phyloP scores from a whole-genome alignment of 1,140 invertebrate species.

The Calephelis virginiensis region DNA sequence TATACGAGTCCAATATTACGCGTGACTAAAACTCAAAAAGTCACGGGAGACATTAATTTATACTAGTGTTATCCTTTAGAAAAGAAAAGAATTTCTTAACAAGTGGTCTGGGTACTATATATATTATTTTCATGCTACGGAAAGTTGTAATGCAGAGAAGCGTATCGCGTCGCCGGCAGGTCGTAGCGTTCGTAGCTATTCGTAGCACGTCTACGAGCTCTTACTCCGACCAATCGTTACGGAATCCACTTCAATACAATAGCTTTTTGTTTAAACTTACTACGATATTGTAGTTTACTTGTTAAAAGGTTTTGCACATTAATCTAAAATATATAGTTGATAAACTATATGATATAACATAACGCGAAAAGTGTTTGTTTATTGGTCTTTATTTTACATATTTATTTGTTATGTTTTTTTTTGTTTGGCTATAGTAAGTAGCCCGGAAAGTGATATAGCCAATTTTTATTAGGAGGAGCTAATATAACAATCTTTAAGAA shows the following conservation, averaged over 20 bases:
- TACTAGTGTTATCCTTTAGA: no score
- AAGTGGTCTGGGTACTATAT: background rate
- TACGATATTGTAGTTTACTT: background rate
- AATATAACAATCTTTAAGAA: no score
- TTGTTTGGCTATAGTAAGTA: no score
- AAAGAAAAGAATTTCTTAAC: conserved; percentile 8
- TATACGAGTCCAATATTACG: no score
- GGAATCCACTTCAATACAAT: conserved; percentile 19
- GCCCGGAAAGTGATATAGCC: no score
- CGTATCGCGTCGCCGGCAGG: conserved; percentile 2
- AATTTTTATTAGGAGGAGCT: no score
- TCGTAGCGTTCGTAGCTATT: conserved; percentile 46
- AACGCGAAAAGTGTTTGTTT: no score
- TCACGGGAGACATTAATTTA: background rate
- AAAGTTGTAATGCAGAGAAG: conserved; percentile 4
- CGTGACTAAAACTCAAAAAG: background rate
- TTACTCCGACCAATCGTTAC: conserved; percentile 30
- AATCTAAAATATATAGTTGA: no score
- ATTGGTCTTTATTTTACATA: no score
- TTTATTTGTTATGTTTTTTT: no score
- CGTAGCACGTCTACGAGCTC: conserved; percentile 56
- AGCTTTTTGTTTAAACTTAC: conserved; percentile 6
- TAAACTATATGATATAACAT: no score
- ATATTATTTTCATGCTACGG: conserved; percentile 7
- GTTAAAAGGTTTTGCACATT: no score